phyloP scores from a whole-genome alignment of 2,888 invertebrate genomes.

The Elegia similella region DNA sequence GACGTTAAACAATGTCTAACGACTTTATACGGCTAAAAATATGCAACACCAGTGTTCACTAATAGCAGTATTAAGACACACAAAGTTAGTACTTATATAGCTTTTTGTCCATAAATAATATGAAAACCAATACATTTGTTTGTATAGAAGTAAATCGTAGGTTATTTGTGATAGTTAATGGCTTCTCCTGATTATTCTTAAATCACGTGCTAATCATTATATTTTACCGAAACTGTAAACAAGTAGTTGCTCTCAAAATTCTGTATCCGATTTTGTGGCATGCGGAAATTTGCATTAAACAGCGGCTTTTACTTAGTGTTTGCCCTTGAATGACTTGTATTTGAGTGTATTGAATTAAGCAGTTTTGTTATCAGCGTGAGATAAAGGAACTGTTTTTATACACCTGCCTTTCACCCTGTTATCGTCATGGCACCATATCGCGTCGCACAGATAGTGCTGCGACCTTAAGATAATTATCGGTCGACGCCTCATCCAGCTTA shows the following conservation, averaged over 20 bases:
- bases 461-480: slow-evolving; percentile 80
- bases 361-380: neutral
- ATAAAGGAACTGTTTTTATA: slow-evolving; percentile 20
- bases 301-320: neutral
- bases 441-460: slow-evolving; percentile 69
- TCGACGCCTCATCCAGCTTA: slow-evolving; percentile 70
- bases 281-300: neutral
- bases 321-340: neutral
- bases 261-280: neutral
- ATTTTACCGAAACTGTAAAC: too few species aligned
- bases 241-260: neutral
- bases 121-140: too few species aligned
- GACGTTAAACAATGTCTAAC: too few species aligned
- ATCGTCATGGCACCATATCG: slow-evolving; percentile 53
- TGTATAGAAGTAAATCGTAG: too few species aligned
- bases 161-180: too few species aligned
- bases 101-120: too few species aligned
- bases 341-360: slow-evolving; percentile 2
- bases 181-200: too few species aligned
- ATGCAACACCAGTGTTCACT: too few species aligned
- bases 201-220: too few species aligned
- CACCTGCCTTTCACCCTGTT: slow-evolving; percentile 50
- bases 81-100: too few species aligned
- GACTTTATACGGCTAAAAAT: too few species aligned
- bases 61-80: too few species aligned